Percentiles rank a stretch among this genome's conserved stretches.
These are phyloP conservation scores for Paramormyrops kingsleyae DNA, from an alignment of 2,113 vertebrate species.

Conservation along the genomic window DNA sequence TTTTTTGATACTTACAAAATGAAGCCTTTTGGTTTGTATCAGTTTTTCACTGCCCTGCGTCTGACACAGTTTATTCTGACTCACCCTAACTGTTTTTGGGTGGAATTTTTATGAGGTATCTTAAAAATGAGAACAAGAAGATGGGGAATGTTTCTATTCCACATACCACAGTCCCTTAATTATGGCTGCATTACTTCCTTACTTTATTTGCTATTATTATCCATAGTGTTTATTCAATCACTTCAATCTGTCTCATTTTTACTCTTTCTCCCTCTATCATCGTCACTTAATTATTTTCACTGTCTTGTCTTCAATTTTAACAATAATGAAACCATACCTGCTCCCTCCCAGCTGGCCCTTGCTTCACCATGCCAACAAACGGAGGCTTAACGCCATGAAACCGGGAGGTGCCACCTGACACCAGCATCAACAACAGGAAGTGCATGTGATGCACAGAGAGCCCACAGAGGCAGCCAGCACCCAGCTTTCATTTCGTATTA, in stretches of 20 bases:
- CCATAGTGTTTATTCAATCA: neutral
- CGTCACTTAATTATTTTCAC: neutral
- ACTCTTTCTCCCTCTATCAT: neutral
- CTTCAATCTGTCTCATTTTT: neutral
- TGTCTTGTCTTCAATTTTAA: neutral
- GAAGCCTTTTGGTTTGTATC: neutral
- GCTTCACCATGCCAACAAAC: neutral
- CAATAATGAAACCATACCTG: neutral
- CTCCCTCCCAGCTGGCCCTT: neutral
- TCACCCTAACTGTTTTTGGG: neutral
- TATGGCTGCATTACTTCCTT: neutral
- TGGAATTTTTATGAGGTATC: neutral
- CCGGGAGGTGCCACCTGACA: neutral
- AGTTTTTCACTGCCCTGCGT: neutral
- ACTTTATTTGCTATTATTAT: neutral
- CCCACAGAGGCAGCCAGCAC: neutral
- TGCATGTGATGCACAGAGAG: neutral
- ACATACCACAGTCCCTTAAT: neutral
- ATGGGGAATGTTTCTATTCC: neutral
- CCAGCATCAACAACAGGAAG: neutral
- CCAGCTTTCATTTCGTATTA: neutral
- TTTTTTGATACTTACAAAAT: neutral
- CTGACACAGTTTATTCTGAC: neutral
- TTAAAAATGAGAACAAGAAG: neutral
- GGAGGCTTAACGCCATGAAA: neutral